Conservation (phyloP, 2,113 vertebrate genomes). For the Pollimyrus isidori region DNA sequence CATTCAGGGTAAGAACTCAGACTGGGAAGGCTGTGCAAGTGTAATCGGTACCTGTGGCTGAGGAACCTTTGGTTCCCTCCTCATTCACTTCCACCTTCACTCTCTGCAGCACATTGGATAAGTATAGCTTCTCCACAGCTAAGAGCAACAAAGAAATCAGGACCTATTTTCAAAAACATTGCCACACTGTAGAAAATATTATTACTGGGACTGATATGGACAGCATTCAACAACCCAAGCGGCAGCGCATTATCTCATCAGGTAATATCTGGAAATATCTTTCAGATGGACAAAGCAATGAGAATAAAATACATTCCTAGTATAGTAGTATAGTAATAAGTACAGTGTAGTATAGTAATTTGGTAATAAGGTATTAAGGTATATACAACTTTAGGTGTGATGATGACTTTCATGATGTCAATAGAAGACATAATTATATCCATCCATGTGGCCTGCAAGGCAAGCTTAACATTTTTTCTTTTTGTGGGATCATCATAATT, state of each 20-base stretch:
- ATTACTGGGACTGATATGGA: neutral
- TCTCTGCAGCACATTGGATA: neutral
- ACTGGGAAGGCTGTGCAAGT: neutral
- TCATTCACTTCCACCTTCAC: neutral
- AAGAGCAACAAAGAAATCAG: neutral
- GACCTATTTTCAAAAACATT: neutral
- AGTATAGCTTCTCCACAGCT: neutral
- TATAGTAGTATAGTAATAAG: neutral
- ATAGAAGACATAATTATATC: neutral
- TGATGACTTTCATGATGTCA: neutral
- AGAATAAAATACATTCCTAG: neutral
- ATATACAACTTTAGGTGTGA: neutral
- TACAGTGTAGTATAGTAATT: too few relatives aligned
- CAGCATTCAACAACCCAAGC: neutral
- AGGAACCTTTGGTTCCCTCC: neutral
- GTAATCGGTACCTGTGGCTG: neutral
- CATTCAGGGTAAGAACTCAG: neutral
- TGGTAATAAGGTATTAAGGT: neutral
- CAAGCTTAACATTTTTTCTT: neutral
- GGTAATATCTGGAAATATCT: neutral
- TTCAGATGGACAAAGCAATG: neutral
- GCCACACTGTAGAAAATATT: neutral
- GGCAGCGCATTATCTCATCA: neutral
- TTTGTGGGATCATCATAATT: neutral
- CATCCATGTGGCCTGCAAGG: neutral